These are phyloP conservation scores for Adelges cooleyi DNA, from an alignment of 1,140 invertebrate genomes.

Conservation along the genomic window DNA sequence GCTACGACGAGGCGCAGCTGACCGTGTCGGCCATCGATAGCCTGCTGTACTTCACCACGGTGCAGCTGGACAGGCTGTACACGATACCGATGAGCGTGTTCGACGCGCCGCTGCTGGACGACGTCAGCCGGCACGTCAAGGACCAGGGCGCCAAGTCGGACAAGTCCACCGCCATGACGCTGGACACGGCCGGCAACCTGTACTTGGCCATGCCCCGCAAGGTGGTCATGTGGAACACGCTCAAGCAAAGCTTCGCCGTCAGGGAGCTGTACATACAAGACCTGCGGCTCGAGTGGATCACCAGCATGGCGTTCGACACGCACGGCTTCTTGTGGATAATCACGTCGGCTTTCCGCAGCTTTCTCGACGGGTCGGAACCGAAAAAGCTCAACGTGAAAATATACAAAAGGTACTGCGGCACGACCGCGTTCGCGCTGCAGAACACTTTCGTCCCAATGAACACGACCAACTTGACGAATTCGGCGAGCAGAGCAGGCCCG, in stretches of 20 bases:
- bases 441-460: no score
- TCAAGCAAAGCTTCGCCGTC: background rate
- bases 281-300: background rate
- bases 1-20: slow-evolving; percentile 3
- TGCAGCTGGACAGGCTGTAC: background rate
- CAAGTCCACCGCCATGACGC: background rate
- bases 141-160: background rate
- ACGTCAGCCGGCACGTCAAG: background rate
- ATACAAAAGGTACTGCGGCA: background rate
- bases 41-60: slow-evolving; percentile 1
- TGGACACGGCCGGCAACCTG: background rate
- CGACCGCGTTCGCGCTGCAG: slow-evolving; percentile 2
- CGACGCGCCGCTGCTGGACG: background rate
- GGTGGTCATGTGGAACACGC: slow-evolving; percentile 1
- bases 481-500: no score
- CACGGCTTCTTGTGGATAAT: background rate
- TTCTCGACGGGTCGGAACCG: background rate
- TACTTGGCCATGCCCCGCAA: background rate
- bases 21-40: background rate
- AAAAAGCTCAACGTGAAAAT: background rate
- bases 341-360: background rate
- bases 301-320: slow-evolving; percentile 1
- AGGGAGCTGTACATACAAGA: background rate
- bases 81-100: slow-evolving; percentile 7
- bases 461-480: no score